A percentile compares a stretch with the other conserved stretches of the same genome.
Evolutionary conservation across 2,888 invertebrate genomes (phyloP).

Genomic region (Drosophila anomalipes): DNA sequence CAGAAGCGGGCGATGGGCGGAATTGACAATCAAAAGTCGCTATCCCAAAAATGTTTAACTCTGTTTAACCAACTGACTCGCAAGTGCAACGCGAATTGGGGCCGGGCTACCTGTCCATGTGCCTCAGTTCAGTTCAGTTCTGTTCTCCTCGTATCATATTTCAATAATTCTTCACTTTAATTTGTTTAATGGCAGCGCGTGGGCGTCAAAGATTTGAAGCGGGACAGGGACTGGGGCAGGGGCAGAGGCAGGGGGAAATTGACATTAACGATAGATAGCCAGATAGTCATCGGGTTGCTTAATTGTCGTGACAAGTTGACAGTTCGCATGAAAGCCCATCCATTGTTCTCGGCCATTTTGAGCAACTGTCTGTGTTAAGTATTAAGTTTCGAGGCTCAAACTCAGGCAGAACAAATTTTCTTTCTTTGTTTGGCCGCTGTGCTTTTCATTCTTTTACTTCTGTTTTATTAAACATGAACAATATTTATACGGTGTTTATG

Average conservation of each 20-base stretch:
- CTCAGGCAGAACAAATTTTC: slow-evolving; percentile 34
- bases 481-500: slow-evolving; percentile 41
- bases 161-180: slow-evolving; percentile 70
- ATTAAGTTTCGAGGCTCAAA: slow-evolving; percentile 34
- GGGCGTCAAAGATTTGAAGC: slow-evolving; percentile 39
- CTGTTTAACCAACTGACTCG: slow-evolving; percentile 35
- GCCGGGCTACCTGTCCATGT: slow-evolving; percentile 46
- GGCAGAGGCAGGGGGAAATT: neutral
- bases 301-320: slow-evolving; percentile 81
- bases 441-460: slow-evolving; percentile 45
- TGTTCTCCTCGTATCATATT: slow-evolving; percentile 57
- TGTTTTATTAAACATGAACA: slow-evolving; percentile 18
- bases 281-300: slow-evolving; percentile 74
- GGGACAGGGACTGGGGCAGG: neutral
- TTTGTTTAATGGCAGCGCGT: slow-evolving; percentile 68
- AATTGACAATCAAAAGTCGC: slow-evolving; percentile 18
- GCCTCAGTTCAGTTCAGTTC: neutral
- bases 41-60: neutral
- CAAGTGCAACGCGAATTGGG: slow-evolving; percentile 56
- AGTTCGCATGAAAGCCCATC: slow-evolving; percentile 78
- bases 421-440: slow-evolving; percentile 49
- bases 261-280: slow-evolving; percentile 64
- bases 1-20: neutral
- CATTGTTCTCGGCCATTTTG: slow-evolving; percentile 62
- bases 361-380: slow-evolving; percentile 45